These are phyloP conservation scores for Drosophila lacteicornis DNA, from an alignment of 1,140 invertebrate species.

Conservation along the genomic window DNA sequence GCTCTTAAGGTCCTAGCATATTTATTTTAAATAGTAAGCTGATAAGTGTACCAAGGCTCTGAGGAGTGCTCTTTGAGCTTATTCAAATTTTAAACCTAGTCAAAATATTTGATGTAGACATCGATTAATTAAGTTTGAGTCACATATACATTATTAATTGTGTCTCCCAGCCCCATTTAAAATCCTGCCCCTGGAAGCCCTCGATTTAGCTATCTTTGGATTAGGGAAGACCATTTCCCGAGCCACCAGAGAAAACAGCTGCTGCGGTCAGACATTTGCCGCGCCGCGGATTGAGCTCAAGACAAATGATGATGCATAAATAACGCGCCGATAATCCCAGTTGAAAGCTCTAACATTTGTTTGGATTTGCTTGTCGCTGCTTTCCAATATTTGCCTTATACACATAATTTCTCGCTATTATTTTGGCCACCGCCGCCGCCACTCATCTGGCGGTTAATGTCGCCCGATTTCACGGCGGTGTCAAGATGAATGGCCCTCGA, in stretches of 20 bases:
- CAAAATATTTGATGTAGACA: too few relatives aligned
- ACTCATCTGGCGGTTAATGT: conserved; percentile 66
- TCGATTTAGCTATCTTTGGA: background rate
- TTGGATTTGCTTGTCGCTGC: conserved; percentile 67
- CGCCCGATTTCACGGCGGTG: conserved; percentile 52
- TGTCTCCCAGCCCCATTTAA: background rate
- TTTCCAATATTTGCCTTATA: conserved; percentile 62
- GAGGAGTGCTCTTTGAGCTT: background rate
- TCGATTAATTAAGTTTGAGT: too few relatives aligned
- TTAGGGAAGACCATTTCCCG: conserved; percentile 11
- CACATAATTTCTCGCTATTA: conserved; percentile 69
- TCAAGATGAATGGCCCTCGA: conserved; percentile 68
- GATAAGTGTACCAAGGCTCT: background rate
- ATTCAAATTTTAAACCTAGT: background rate
- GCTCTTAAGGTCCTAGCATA: too few relatives aligned
- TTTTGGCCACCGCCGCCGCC: conserved; percentile 27
- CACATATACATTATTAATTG: background rate
- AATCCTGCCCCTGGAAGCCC: background rate
- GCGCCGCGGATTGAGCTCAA: conserved; percentile 40
- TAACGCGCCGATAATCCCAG: conserved; percentile 76
- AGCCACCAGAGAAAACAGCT: background rate
- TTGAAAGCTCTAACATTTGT: conserved; percentile 81
- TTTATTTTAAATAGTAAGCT: background rate
- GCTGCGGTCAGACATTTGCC: conserved; percentile 29
- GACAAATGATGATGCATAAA: conserved; percentile 76